phyloP scores from a whole-genome alignment of 2,113 vertebrate genomes.

The Peucedramus taeniatus region DNA sequence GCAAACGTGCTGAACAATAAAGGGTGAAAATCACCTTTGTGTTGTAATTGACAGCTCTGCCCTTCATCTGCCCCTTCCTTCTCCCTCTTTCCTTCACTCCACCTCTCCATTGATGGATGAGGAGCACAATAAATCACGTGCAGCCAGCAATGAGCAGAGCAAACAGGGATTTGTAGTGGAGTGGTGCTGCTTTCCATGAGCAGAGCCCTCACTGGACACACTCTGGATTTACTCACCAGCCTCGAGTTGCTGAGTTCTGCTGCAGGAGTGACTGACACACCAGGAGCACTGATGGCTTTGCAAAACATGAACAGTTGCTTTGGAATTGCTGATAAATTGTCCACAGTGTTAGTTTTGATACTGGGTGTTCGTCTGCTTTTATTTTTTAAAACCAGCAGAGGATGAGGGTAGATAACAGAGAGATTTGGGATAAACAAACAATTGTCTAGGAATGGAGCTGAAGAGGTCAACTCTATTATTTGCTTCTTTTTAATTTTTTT shows the following conservation, averaged over 20 bases:
- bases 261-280: not conserved
- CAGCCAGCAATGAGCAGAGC: not conserved
- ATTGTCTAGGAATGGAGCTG: not conserved
- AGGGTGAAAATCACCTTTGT: not conserved
- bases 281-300: not conserved
- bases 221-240: not conserved
- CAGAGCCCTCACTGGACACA: not conserved
- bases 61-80: not conserved
- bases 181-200: not conserved
- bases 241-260: not conserved
- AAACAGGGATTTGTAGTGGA: not conserved
- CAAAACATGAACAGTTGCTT: not conserved
- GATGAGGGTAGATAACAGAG: not conserved
- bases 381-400: not conserved
- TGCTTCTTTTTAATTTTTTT: not conserved
- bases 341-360: not conserved
- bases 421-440: not conserved
- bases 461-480: not conserved
- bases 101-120: not conserved
- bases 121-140: not conserved
- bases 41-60: not conserved
- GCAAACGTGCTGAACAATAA: not conserved
- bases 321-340: not conserved
- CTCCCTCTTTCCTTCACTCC: not conserved
- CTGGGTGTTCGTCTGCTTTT: not conserved